These are phyloP conservation scores for Slavum lentiscoides DNA, from an alignment of 2,888 invertebrate genomes.

Conservation along the genomic window DNA sequence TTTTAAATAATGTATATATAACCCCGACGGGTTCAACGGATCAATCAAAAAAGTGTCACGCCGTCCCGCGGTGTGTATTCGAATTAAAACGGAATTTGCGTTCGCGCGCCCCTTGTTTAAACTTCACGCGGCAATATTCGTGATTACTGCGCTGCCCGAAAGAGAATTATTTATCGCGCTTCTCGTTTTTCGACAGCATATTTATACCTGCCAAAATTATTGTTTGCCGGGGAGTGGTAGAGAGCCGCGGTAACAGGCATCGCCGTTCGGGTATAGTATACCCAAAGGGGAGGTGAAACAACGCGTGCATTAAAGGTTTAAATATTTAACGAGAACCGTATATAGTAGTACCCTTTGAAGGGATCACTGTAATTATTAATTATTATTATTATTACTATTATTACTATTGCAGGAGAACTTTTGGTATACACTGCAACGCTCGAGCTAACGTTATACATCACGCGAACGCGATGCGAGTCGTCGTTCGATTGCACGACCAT, in stretches of 20 bases:
- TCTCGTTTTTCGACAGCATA: constrained; percentile 35
- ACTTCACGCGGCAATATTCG: constrained; percentile 34
- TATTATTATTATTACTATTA: neutral
- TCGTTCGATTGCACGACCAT: no score
- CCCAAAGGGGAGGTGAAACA: neutral
- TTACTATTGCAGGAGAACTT: constrained; percentile 26
- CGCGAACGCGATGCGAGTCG: neutral
- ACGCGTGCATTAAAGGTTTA: constrained; percentile 44
- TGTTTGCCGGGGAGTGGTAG: no score
- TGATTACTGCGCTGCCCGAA: neutral
- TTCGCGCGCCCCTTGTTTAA: constrained; percentile 5
- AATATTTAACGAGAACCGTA: constrained; percentile 42
- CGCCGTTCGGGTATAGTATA: neutral
- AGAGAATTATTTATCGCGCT: constrained; percentile 50
- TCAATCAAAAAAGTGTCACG: constrained; percentile 43
- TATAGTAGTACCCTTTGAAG: constrained; percentile 36
- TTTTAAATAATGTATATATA: neutral
- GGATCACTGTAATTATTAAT: constrained; percentile 27
- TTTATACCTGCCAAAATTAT: constrained; percentile 10
- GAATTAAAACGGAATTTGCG: constrained; percentile 40
- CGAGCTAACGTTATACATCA: constrained; percentile 8
- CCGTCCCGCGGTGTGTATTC: constrained; percentile 6
- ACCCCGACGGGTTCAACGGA: constrained; percentile 18
- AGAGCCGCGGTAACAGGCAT: no score
- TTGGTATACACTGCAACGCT: constrained; percentile 2